These are phyloP conservation scores for Pluvialis apricaria DNA, from an alignment of 2,113 vertebrate genomes.

Conservation along the genomic window DNA sequence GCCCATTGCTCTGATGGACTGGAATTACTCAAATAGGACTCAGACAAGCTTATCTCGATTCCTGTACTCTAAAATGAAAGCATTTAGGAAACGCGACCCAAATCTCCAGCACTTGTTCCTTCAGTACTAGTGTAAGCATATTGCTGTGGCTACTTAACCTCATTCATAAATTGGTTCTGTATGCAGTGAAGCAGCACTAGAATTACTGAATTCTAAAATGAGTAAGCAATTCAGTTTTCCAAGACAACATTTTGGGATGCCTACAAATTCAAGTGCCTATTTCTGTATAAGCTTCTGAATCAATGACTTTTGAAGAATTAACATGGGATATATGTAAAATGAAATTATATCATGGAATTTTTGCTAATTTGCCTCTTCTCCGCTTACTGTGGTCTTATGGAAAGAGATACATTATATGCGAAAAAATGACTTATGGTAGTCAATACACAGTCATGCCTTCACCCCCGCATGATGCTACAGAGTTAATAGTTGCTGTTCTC, in stretches of 20 bases:
- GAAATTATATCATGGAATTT: background rate
- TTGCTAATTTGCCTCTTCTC: background rate
- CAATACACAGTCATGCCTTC: background rate
- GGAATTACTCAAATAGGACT: background rate
- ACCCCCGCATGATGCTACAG: background rate
- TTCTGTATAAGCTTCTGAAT: background rate
- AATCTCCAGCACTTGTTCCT: background rate
- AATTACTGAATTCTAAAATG: background rate
- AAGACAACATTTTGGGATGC: background rate
- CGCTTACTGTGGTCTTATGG: background rate
- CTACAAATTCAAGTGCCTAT: background rate
- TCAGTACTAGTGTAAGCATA: background rate
- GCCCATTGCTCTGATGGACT: background rate
- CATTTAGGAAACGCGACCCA: rapidly evolving
- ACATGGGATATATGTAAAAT: background rate
- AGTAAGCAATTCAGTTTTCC: background rate
- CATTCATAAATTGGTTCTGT: background rate
- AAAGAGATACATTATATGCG: background rate
- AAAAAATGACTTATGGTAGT: background rate
- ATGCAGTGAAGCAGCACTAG: background rate
- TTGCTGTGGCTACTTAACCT: background rate
- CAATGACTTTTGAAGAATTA: background rate
- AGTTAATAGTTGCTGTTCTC: background rate
- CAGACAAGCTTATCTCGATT: rapidly evolving
- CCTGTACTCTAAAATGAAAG: background rate